Evolutionary conservation across 2,888 invertebrate genomes (phyloP).

Genomic region (Campaea margaritaria): DNA sequence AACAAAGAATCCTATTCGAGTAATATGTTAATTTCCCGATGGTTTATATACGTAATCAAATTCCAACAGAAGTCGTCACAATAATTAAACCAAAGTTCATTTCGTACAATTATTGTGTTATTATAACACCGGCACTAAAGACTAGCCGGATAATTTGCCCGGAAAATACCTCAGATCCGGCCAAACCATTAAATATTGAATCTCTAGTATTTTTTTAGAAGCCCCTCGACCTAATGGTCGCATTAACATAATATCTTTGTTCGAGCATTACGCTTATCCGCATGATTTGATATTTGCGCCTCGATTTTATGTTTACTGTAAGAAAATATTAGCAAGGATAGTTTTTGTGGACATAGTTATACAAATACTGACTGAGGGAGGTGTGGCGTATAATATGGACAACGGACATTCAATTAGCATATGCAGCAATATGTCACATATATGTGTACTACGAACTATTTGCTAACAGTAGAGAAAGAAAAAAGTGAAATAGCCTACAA

Average conservation of each 20-base stretch:
- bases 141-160: no score
- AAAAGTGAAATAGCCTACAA: no score
- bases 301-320: slow-evolving; percentile 40
- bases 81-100: no score
- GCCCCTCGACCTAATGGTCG: slow-evolving; percentile 64
- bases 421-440: slow-evolving; percentile 4
- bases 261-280: slow-evolving; percentile 54
- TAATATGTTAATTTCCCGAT: no score
- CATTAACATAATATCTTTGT: slow-evolving; percentile 70
- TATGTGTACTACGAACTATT: not conserved
- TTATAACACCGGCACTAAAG: no score
- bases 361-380: slow-evolving; percentile 31
- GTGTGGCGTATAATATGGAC: slow-evolving; percentile 26
- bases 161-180: slow-evolving; percentile 1
- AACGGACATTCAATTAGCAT: slow-evolving; percentile 34
- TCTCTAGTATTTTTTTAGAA: slow-evolving; percentile 59
- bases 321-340: slow-evolving; percentile 42
- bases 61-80: no score
- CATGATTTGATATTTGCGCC: slow-evolving; percentile 50
- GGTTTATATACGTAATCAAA: no score
- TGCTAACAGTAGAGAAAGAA: no score
- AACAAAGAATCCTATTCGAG: no score
- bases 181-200: slow-evolving; percentile 5
- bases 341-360: slow-evolving; percentile 32
- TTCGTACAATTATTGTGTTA: no score